A percentile compares a stretch with the other conserved stretches of the same genome.
phyloP scores from a whole-genome alignment of 2,888 invertebrate genomes.

The Synergus gifuensis region DNA sequence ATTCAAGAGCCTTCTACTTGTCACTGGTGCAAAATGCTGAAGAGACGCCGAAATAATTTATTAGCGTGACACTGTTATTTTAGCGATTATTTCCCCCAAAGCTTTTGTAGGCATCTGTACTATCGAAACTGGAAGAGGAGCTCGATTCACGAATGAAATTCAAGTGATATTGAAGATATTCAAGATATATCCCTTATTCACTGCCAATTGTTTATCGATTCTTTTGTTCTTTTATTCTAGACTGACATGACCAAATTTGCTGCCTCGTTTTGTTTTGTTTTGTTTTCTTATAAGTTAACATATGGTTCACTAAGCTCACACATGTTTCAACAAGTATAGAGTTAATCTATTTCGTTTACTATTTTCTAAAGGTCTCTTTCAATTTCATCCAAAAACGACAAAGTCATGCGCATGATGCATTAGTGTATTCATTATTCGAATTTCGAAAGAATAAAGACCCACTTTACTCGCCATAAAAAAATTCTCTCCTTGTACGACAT shows the following conservation, averaged over 20 bases:
- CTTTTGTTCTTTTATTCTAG: neutral
- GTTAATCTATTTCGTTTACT: too few relatives aligned
- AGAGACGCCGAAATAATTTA: constrained; percentile 31
- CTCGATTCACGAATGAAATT: neutral
- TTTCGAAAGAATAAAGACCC: neutral
- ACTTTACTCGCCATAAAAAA: neutral
- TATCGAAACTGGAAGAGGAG: constrained; percentile 1
- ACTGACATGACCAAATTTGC: neutral
- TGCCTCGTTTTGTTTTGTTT: too few relatives aligned
- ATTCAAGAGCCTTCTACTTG: constrained; percentile 32
- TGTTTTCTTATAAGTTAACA: too few relatives aligned
- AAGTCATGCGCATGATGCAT: neutral
- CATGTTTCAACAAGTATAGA: too few relatives aligned
- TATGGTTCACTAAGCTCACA: too few relatives aligned
- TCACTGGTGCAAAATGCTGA: constrained; percentile 23
- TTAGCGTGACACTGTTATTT: constrained; percentile 36
- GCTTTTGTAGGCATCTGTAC: constrained; percentile 18
- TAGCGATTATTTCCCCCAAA: constrained; percentile 8
- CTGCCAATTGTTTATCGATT: neutral
- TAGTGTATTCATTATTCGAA: neutral
- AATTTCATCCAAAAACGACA: neutral
- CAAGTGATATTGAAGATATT: constrained; percentile 13
- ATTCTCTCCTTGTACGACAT: constrained; percentile 11
- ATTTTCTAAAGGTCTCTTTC: too few relatives aligned
- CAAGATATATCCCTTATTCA: neutral